phyloP scores from a whole-genome alignment of 2,797 vertebrate species.

The Rhinella marina region DNA sequence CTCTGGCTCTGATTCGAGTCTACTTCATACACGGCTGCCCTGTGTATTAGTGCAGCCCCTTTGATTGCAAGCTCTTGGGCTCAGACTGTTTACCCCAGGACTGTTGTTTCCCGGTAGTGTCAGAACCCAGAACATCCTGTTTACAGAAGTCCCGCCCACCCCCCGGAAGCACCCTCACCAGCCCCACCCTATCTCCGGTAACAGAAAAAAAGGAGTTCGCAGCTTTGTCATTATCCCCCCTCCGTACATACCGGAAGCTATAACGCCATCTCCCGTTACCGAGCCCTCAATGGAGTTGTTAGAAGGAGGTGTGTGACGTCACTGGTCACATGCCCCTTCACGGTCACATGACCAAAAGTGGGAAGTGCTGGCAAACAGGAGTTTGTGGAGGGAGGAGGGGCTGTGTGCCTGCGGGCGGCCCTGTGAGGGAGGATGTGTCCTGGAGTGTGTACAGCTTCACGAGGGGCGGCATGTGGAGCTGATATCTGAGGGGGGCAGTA shows the following conservation, averaged over 20 bases:
- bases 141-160: slow-evolving; percentile 36
- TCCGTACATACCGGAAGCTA: slow-evolving; percentile 32
- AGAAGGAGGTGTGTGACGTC: too few species aligned
- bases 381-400: too few species aligned
- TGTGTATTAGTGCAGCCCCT: too few species aligned
- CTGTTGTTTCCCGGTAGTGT: background rate
- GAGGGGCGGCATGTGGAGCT: too few species aligned
- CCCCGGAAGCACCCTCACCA: slow-evolving; percentile 8
- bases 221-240: background rate
- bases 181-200: background rate
- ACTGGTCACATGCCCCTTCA: too few species aligned
- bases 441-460: too few species aligned
- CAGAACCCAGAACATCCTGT: slow-evolving; percentile 40
- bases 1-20: background rate
- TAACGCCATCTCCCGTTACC: slow-evolving; percentile 39
- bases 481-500: too few species aligned
- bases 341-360: too few species aligned
- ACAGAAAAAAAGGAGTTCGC: background rate
- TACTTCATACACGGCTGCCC: too few species aligned
- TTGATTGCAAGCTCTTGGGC: slow-evolving; percentile 32
- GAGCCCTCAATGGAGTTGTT: background rate
- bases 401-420: too few species aligned
- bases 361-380: too few species aligned
- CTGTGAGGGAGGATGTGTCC: too few species aligned
- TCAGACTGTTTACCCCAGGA: background rate